Conservation (phyloP, 2,888 invertebrate species). For the Hydraecia micacea region DNA sequence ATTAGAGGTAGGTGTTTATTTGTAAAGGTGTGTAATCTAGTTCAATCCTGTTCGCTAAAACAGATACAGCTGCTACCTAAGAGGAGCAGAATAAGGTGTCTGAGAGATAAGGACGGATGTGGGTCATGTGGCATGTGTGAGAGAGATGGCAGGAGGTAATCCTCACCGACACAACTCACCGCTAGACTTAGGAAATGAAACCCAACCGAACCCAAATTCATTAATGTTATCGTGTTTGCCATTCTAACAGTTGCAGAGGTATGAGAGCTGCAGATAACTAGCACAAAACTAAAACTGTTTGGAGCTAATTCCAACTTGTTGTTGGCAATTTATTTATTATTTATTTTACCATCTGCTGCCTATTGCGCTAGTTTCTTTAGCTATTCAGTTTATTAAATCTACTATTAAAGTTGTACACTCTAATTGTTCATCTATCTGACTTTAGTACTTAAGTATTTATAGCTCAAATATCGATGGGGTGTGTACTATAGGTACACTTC, state of each 20-base stretch:
- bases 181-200: slow-evolving; percentile 82
- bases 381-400: slow-evolving; percentile 35
- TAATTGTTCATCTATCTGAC: slow-evolving; percentile 3
- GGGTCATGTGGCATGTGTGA: slow-evolving; percentile 56
- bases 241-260: slow-evolving; percentile 75
- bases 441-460: slow-evolving; percentile 14
- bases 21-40: slow-evolving; percentile 59
- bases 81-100: slow-evolving; percentile 69
- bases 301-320: slow-evolving; percentile 49
- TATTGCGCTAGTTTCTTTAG: slow-evolving; percentile 7
- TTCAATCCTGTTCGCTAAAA: slow-evolving; percentile 65
- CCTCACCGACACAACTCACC: slow-evolving; percentile 74
- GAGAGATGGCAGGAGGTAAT: slow-evolving; percentile 71
- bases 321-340: slow-evolving; percentile 45
- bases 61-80: slow-evolving; percentile 67
- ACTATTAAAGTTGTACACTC: slow-evolving; percentile 27
- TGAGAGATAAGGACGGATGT: slow-evolving; percentile 49
- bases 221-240: slow-evolving; percentile 82
- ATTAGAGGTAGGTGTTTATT: slow-evolving; percentile 33
- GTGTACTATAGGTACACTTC: background rate
- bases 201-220: slow-evolving; percentile 83
- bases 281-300: slow-evolving; percentile 59
- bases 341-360: slow-evolving; percentile 33
- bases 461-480: background rate
- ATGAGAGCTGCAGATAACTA: slow-evolving; percentile 72